phyloP scores from a whole-genome alignment of 1,140 invertebrate genomes.

The Drosophila kurseongensis region DNA sequence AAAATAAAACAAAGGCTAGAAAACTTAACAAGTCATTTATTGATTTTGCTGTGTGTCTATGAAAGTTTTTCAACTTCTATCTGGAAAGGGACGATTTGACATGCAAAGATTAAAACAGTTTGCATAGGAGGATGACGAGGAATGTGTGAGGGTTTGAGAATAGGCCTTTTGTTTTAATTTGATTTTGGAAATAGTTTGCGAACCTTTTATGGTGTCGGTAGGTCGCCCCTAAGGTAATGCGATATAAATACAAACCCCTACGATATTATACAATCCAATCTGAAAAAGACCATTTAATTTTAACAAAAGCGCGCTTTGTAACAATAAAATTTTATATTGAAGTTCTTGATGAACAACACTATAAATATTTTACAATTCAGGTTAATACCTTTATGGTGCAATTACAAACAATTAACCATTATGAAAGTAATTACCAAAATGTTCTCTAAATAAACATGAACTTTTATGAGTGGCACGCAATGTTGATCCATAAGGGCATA shows the following conservation, averaged over 20 bases:
- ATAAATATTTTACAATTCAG: background rate
- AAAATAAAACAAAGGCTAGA: conserved; percentile 20
- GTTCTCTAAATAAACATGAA: conserved; percentile 61
- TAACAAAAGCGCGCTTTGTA: background rate
- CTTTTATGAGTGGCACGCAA: conserved; percentile 63
- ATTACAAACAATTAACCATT: conserved; percentile 62
- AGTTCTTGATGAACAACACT: too few species aligned
- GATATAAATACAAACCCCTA: background rate
- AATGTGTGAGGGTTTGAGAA: conserved; percentile 43
- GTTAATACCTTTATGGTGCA: conserved; percentile 22
- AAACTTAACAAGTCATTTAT: conserved; percentile 60
- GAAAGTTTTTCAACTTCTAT: conserved; percentile 55
- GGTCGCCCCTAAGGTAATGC: background rate
- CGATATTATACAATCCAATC: background rate
- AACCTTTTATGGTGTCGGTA: background rate
- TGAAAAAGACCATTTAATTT: background rate
- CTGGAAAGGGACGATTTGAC: background rate
- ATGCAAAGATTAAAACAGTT: background rate
- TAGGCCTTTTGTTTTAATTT: conserved; percentile 63
- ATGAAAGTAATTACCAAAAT: conserved; percentile 64
- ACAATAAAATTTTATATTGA: too few species aligned
- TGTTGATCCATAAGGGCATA: conserved; percentile 49
- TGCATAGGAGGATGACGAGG: conserved; percentile 20
- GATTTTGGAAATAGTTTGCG: conserved; percentile 61
- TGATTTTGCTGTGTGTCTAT: conserved; percentile 58